Evolutionary conservation across 2,888 invertebrate species (phyloP).

Genomic region (Cinara cedri): DNA sequence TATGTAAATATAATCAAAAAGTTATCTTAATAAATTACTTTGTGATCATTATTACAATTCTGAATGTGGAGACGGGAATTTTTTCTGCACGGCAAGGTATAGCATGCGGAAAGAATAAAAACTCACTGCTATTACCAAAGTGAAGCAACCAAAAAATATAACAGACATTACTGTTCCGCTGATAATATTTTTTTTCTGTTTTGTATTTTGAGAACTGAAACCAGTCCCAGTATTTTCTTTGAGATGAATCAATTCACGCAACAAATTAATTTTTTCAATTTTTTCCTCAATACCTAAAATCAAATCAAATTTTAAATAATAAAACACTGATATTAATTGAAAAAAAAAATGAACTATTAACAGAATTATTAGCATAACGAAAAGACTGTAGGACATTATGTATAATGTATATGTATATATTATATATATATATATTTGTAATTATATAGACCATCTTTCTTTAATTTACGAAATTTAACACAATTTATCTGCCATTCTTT

Average conservation of each 20-base stretch:
- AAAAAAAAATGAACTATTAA: too few species aligned
- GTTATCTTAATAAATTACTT: not conserved
- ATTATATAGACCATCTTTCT: too few species aligned
- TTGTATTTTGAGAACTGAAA: conserved; percentile 9
- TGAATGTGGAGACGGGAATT: conserved; percentile 39
- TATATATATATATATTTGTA: too few species aligned
- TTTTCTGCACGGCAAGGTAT: conserved; percentile 47
- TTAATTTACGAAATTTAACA: too few species aligned
- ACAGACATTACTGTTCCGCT: conserved; percentile 38
- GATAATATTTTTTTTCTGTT: conserved; percentile 39
- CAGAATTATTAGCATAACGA: too few species aligned
- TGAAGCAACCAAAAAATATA: conserved; percentile 40
- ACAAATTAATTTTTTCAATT: conserved; percentile 48
- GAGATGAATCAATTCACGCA: conserved; percentile 47
- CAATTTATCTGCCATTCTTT: too few species aligned
- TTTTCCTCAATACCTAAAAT: conserved; percentile 41
- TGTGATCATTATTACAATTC: conserved; percentile 20
- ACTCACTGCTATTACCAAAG: conserved; percentile 40
- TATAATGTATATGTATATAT: too few species aligned
- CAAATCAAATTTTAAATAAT: too few species aligned
- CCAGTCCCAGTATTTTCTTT: conserved; percentile 33
- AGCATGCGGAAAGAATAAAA: conserved; percentile 38
- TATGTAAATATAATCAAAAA: not conserved
- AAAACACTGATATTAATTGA: too few species aligned
- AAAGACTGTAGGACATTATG: too few species aligned